Evolutionary conservation across 2,113 vertebrate genomes (phyloP).

Genomic region (Cardinalis cardinalis): DNA sequence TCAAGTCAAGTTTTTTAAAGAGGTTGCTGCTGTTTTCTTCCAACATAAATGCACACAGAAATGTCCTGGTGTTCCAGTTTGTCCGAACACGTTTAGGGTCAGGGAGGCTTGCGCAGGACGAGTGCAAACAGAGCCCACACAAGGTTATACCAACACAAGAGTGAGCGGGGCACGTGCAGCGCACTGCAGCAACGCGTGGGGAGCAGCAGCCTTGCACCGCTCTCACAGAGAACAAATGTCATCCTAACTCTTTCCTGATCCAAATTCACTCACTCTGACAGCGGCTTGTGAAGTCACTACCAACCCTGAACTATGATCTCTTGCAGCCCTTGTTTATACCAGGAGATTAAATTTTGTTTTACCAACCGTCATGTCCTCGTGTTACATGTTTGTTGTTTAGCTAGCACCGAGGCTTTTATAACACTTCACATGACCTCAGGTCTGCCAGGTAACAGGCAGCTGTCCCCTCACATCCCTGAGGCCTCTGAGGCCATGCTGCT

Average conservation of each 20-base stretch:
- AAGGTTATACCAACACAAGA: not conserved
- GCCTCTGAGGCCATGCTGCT: not conserved
- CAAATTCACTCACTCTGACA: not conserved
- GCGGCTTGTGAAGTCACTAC: conserved; percentile 8
- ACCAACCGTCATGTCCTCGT: not conserved
- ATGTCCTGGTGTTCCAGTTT: not conserved
- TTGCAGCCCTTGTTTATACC: not conserved
- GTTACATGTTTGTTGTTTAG: not conserved
- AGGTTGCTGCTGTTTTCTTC: not conserved
- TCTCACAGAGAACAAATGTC: not conserved
- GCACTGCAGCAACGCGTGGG: not conserved
- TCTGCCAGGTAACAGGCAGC: not conserved
- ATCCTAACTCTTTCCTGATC: not conserved
- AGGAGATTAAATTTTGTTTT: not conserved
- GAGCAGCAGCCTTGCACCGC: not conserved
- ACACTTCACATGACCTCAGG: too few relatives aligned
- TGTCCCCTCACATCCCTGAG: not conserved
- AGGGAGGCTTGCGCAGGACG: not conserved
- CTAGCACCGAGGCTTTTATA: not conserved
- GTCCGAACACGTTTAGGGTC: not conserved
- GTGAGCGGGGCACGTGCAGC: not conserved
- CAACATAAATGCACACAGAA: not conserved
- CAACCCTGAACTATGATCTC: conserved; percentile 31
- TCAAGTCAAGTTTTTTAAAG: not conserved
- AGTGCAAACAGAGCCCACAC: not conserved